Conservation (phyloP, 2,797 vertebrate genomes). For the Enteromius thamalakanensis region DNA sequence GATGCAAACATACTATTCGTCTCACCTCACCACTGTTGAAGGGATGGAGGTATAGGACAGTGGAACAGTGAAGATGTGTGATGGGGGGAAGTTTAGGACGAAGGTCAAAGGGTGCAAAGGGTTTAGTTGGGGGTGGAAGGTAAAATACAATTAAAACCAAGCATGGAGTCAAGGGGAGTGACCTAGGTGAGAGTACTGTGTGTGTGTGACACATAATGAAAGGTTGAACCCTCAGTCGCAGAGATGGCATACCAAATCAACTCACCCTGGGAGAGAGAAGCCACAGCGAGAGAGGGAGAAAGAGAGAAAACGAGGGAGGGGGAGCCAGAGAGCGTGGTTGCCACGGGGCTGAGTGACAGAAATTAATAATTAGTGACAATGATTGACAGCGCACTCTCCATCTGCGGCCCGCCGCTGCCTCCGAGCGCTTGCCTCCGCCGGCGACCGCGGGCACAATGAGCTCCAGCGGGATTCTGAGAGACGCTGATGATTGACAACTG, state of each 20-base stretch:
- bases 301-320: constrained; percentile 59
- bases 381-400: constrained; percentile 97
- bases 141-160: constrained; percentile 77
- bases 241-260: constrained; percentile 88
- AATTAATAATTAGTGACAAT: constrained; percentile 99
- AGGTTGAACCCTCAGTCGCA: constrained; percentile 84
- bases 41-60: constrained; percentile 19
- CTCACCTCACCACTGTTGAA: background rate
- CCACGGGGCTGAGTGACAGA: constrained; percentile 99
- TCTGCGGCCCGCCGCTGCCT: constrained; percentile 90
- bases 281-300: constrained; percentile 53
- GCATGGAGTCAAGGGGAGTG: constrained; percentile 80
- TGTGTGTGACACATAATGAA: constrained; percentile 81
- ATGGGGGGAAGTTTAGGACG: background rate
- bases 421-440: constrained; percentile 88
- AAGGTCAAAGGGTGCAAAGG: constrained; percentile 57
- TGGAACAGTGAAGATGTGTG: constrained; percentile 41
- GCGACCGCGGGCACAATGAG: constrained; percentile 95
- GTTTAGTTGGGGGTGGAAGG: constrained; percentile 66
- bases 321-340: constrained; percentile 77
- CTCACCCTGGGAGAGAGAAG: constrained; percentile 81
- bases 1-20: background rate
- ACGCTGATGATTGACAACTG: constrained; percentile 97
- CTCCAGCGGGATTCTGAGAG: constrained; percentile 90
- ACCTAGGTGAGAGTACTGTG: constrained; percentile 78